Conservation (phyloP, 2,113 vertebrate species). For the Hippocampus barbouri region DNA sequence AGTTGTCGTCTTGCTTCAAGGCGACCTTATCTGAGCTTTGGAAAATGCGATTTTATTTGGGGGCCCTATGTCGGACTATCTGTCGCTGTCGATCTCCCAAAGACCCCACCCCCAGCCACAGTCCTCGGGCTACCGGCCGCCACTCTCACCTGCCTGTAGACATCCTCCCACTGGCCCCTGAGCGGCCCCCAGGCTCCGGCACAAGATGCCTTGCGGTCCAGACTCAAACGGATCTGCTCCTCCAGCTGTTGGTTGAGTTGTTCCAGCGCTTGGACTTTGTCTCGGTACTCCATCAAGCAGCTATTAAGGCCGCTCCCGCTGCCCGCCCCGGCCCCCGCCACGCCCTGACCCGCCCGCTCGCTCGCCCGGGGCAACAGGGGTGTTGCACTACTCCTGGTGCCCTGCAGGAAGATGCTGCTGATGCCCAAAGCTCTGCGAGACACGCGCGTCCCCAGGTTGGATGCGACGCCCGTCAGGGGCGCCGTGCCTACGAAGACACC, state of each 20-base stretch:
- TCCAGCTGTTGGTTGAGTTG: conserved; percentile 88
- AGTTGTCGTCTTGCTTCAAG: too few species aligned
- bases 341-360: conserved; percentile 56
- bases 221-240: conserved; percentile 78
- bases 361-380: conserved; percentile 66
- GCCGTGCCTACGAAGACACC: conserved; percentile 78
- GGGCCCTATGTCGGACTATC: too few species aligned
- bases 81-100: too few species aligned
- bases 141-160: conserved; percentile 81
- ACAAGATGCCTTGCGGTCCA: conserved; percentile 80
- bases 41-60: too few species aligned
- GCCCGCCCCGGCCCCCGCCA: conserved; percentile 36
- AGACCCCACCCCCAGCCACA: too few species aligned
- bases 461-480: conserved; percentile 53
- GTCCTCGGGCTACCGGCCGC: not conserved
- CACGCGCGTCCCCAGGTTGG: conserved; percentile 79
- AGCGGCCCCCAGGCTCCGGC: conserved; percentile 76
- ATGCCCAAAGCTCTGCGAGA: conserved; percentile 89
- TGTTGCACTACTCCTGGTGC: conserved; percentile 77
- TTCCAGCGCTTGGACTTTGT: conserved; percentile 86
- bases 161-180: conserved; percentile 79
- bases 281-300: conserved; percentile 86
- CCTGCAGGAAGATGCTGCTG: conserved; percentile 91
- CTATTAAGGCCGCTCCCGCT: conserved; percentile 73
- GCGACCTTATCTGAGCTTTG: too few species aligned